A percentile compares a stretch with the other conserved stretches of the same genome.
These are phyloP conservation scores for Aculops lycopersici DNA, from an alignment of 1,140 invertebrate species.

Conservation along the genomic window DNA sequence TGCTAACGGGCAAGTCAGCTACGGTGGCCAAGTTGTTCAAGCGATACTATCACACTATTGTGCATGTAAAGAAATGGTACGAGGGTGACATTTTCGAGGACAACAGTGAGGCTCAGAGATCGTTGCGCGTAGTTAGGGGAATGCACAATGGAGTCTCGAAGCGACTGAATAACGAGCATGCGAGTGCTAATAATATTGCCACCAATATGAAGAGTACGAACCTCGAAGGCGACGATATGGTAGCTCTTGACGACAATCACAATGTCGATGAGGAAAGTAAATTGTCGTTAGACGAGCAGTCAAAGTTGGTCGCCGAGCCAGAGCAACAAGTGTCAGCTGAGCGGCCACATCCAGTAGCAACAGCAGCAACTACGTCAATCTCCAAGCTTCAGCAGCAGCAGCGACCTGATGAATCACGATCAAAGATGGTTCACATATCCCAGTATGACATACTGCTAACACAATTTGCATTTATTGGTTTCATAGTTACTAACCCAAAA, in stretches of 20 bases:
- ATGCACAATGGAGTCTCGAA: constrained; percentile 6
- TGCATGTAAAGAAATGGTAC: constrained; percentile 8
- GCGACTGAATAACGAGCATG: constrained; percentile 7
- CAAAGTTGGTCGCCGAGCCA: no score
- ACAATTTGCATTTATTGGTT: constrained; percentile 14
- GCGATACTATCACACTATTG: constrained; percentile 7
- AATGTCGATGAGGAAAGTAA: no score
- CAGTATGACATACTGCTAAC: background rate
- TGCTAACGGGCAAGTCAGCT: constrained; percentile 6
- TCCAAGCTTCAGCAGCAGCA: no score
- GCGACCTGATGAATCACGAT: no score
- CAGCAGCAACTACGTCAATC: no score
- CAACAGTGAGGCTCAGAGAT: constrained; percentile 2
- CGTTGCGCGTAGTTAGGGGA: constrained; percentile 2
- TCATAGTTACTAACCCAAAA: constrained; percentile 12
- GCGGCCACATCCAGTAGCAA: no score
- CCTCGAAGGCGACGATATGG: background rate
- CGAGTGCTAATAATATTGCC: no score
- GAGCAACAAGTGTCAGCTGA: no score
- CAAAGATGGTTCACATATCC: background rate
- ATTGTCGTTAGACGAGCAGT: no score
- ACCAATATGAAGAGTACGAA: background rate
- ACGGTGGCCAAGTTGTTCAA: constrained; percentile 6
- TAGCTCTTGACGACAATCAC: background rate
- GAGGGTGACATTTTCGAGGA: constrained; percentile 6